A percentile compares a stretch with the other conserved stretches of the same genome.
Conservation (phyloP, 2,797 vertebrate genomes). For the Rallus crepitans region DNA sequence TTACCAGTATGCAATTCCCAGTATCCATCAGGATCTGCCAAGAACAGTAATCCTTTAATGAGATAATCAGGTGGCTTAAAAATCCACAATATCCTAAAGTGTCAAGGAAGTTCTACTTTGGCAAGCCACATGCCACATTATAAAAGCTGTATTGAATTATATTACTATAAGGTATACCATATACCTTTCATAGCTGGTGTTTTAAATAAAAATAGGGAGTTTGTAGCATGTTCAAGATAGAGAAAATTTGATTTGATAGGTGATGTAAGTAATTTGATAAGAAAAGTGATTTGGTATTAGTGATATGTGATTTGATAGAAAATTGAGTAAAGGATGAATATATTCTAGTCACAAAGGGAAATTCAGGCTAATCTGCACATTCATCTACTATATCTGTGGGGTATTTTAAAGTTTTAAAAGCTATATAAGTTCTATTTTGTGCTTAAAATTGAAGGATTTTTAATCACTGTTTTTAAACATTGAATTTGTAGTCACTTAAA, state of each 20-base stretch:
- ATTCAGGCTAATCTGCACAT: neutral
- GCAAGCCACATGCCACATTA: neutral
- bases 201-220: neutral
- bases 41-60: neutral
- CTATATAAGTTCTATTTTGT: neutral
- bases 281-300: neutral
- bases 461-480: neutral
- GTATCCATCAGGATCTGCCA: neutral
- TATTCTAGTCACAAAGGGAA: neutral
- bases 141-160: neutral
- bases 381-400: neutral
- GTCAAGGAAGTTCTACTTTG: neutral
- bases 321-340: neutral
- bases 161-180: neutral
- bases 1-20: neutral
- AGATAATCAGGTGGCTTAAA: neutral
- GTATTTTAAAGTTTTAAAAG: neutral
- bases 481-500: neutral
- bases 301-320: neutral
- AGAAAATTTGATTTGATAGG: neutral
- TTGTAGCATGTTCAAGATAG: neutral
- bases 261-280: neutral
- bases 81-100: neutral
- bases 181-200: neutral
- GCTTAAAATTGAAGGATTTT: neutral